Percentiles rank a stretch among this genome's conserved stretches.
phyloP scores from a whole-genome alignment of 2,888 invertebrate species.

The Agriopis leucophaearia region DNA sequence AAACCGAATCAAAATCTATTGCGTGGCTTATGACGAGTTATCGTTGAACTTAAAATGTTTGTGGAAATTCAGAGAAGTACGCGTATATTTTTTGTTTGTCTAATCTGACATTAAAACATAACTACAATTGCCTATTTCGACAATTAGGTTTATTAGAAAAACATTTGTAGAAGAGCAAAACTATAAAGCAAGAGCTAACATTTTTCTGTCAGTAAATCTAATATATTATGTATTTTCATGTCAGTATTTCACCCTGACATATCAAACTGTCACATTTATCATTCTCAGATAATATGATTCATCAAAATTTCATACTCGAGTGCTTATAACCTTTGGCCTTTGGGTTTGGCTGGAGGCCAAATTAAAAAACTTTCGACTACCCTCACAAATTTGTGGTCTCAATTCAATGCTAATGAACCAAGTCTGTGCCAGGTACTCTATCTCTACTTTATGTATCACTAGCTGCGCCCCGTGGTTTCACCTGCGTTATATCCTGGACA shows the following conservation, averaged over 20 bases:
- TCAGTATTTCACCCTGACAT: constrained; percentile 5
- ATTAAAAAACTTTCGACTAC: constrained; percentile 54
- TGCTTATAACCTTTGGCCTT: not conserved
- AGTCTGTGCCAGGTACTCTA: not conserved
- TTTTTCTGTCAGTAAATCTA: not conserved
- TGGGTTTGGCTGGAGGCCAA: constrained; percentile 51
- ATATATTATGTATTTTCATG: not conserved
- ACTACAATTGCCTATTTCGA: too few relatives aligned
- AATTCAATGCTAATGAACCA: constrained; percentile 15
- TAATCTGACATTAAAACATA: too few relatives aligned
- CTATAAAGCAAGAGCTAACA: not conserved
- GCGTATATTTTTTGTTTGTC: too few relatives aligned
- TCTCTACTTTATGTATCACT: not conserved
- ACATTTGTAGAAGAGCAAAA: not conserved
- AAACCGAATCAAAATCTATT: too few relatives aligned
- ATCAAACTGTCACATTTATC: constrained; percentile 20
- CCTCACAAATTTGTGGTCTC: constrained; percentile 3
- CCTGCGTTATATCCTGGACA: too few relatives aligned
- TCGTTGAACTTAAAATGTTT: too few relatives aligned
- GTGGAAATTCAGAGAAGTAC: too few relatives aligned
- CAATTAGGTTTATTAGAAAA: too few relatives aligned
- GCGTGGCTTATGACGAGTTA: too few relatives aligned
- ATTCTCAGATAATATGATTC: constrained; percentile 29
- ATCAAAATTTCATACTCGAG: constrained; percentile 38
- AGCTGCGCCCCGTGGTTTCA: too few relatives aligned